Base-by-base conservation (phyloP, 2,888 invertebrate species). In the Pterostichus niger region DNA sequence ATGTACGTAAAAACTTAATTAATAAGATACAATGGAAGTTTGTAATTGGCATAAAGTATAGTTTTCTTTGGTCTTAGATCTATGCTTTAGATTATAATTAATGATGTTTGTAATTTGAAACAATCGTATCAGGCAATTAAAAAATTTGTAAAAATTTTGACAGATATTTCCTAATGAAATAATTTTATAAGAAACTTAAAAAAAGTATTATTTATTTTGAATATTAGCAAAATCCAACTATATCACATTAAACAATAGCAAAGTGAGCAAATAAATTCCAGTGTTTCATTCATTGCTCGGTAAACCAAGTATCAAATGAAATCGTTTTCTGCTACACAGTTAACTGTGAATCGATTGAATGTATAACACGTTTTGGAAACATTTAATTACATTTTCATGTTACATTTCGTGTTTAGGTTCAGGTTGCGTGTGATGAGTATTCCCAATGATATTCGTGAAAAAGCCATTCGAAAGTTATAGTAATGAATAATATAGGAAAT, bases 301-400 rank as follows among this genome's bases (percentile, higher is more conserved):
- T 9, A 13, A 71, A 40, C 17, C 68, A 15, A 46, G 17, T 44
- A 71, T 44, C 44, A 71, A 71, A 71, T 44, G 44, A 44, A 71
- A 71, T 71, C 68, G 44, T 17, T 44, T 40, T 44, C 44, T 40
- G 5, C 17, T 15, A 44, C 68, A 71, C 17, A 15, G 44, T 44
- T 31, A 71, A 71, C 44, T 44, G 33, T 44, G 68, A 71, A 71
- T 71, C 68, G 68, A 71, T 44, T 44, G 68, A 71, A 15, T 71
- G 44, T 24, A 40, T 44, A 71, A 71, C 68, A 71, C 46, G 46
- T 44, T 44, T 71, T 71, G 9, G 44, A 10, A 71, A 24, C 44
- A 71, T 46, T 71, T 71, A 71, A 71, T 71, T 71, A 71, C 68
- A 71, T 71, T 71, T 71, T 44, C 68, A 44, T 71, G 68, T 44